A percentile compares a stretch with the other conserved stretches of the same genome.
Evolutionary conservation across 2,113 vertebrate genomes (phyloP).

Genomic region (human): GRCh38 chr4:141224501-141225000

Average conservation of each 20-base stretch:
- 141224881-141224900: not conserved
- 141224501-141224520: constrained; percentile 89
- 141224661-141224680: constrained; percentile 97
- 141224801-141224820: not conserved
- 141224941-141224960: not conserved
- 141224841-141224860: not conserved
- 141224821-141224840: not conserved
- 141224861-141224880: not conserved
- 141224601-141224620: constrained; percentile 96
- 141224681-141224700: constrained; percentile 79
- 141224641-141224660: constrained; percentile 95
- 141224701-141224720: not conserved
- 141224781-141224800: not conserved
- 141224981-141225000: not conserved
- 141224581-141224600: constrained; percentile 51
- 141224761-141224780: not conserved
- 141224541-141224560: not conserved
- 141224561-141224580: constrained; percentile 58
- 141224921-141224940: not conserved
- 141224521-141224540: constrained; percentile 38
- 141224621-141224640: constrained; percentile 99
- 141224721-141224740: not conserved
- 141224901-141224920: not conserved
- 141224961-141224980: not conserved
- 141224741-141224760: not conserved